Conservation (phyloP, 23 tunicate species). For the Oikopleura albicans region DNA sequence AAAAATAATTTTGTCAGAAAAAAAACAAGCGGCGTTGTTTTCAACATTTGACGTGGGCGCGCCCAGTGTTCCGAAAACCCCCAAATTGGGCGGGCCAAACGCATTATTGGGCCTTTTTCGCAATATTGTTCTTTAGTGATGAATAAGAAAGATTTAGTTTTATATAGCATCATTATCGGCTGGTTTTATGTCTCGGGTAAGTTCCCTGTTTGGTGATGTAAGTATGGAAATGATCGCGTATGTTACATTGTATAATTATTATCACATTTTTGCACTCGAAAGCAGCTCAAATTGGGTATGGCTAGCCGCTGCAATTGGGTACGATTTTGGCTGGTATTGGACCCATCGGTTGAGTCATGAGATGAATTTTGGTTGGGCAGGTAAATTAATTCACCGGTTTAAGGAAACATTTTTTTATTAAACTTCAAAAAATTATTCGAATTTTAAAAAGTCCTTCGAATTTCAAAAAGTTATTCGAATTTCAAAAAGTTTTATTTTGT, state of each 20-base stretch:
- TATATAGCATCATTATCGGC: not conserved
- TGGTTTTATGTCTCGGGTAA: not conserved
- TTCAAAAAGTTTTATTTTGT: no score
- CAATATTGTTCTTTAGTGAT: not conserved
- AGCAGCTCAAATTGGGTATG: not conserved
- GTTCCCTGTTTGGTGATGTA: not conserved
- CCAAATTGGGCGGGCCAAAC: not conserved
- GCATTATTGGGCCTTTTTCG: not conserved
- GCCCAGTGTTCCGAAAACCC: no score
- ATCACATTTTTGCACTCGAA: not conserved
- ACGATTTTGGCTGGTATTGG: not conserved
- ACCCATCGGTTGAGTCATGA: constrained; percentile 13
- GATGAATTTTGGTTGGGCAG: constrained; percentile 8
- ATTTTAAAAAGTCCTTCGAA: no score
- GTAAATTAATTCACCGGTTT: not conserved
- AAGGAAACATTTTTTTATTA: no score
- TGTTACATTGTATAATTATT: not conserved
- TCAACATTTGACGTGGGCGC: no score
- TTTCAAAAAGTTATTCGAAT: no score
- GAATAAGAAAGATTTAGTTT: no score
- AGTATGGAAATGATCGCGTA: not conserved
- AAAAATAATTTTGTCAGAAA: no score
- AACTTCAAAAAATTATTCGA: no score
- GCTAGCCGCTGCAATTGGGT: not conserved
- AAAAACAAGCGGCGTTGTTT: no score